Percentiles rank a stretch among this genome's conserved stretches.
Conservation (phyloP, 2,888 invertebrate species). For the Thereva nobilitata region DNA sequence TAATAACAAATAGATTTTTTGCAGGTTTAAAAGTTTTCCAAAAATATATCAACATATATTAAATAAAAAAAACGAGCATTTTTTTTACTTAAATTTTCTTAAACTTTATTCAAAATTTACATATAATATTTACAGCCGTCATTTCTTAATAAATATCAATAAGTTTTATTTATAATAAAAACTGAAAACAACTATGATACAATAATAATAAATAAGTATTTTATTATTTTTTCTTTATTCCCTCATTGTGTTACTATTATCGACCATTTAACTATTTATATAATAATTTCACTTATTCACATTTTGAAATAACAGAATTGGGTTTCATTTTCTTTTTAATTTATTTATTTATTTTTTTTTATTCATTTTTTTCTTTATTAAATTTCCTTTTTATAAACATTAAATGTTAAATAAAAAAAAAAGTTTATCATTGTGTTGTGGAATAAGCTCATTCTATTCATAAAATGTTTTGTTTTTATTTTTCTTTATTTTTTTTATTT, state of each 20-base stretch:
- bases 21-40: no score
- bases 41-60: no score
- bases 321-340: no score
- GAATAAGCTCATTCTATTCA: conserved; percentile 35
- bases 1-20: no score
- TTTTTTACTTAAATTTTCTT: conserved; percentile 29
- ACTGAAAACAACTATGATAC: conserved; percentile 34
- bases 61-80: conserved; percentile 6
- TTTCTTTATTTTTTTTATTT: no score
- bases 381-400: conserved; percentile 9
- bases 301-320: no score
- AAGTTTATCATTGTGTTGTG: conserved; percentile 8
- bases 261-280: no score
- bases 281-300: no score
- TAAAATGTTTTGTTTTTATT: conserved; percentile 10
- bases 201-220: conserved; percentile 19
- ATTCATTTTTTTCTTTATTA: conserved; percentile 12
- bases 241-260: no score
- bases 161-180: not conserved
- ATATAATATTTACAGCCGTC: conserved; percentile 46
- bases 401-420: conserved; percentile 24
- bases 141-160: conserved; percentile 31
- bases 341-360: no score
- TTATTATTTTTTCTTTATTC: conserved; percentile 7
- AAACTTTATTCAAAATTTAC: conserved; percentile 41